Percentiles rank a stretch among this genome's conserved stretches.
Evolutionary conservation across 2,797 vertebrate genomes (phyloP).

Genomic region (Amphiprion clarkii): DNA sequence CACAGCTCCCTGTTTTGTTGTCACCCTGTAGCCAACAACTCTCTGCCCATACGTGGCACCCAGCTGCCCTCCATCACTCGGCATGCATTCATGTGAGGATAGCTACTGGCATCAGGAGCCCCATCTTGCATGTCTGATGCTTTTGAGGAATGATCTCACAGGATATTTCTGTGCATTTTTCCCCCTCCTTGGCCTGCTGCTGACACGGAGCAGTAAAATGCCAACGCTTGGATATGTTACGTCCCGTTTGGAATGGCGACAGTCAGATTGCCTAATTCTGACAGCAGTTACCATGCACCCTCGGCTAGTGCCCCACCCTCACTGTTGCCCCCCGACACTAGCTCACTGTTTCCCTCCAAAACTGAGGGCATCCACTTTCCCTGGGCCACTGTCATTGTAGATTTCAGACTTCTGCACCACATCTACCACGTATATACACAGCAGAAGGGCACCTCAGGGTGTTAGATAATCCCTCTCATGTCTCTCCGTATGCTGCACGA

Average conservation of each 20-base stretch:
- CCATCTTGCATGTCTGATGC: constrained; percentile 51
- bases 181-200: constrained; percentile 36
- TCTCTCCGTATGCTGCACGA: constrained; percentile 38
- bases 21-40: constrained; percentile 32
- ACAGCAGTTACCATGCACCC: constrained; percentile 77
- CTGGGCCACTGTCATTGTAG: constrained; percentile 27
- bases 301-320: constrained; percentile 36
- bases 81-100: constrained; percentile 50
- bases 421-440: neutral
- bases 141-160: constrained; percentile 79
- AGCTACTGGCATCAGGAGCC: constrained; percentile 51
- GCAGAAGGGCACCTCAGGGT: constrained; percentile 36
- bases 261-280: constrained; percentile 80
- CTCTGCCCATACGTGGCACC: constrained; percentile 63
- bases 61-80: constrained; percentile 41
- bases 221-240: constrained; percentile 73
- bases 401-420: constrained; percentile 31
- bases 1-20: constrained; percentile 31
- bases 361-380: constrained; percentile 29
- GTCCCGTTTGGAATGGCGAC: constrained; percentile 73
- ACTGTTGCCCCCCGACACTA: constrained; percentile 20
- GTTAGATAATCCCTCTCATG: constrained; percentile 45
- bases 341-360: constrained; percentile 52
- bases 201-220: constrained; percentile 68
- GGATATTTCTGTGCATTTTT: constrained; percentile 70